These are phyloP conservation scores for Heliconius charithonia DNA, from an alignment of 2,888 invertebrate genomes.

Conservation along the genomic window DNA sequence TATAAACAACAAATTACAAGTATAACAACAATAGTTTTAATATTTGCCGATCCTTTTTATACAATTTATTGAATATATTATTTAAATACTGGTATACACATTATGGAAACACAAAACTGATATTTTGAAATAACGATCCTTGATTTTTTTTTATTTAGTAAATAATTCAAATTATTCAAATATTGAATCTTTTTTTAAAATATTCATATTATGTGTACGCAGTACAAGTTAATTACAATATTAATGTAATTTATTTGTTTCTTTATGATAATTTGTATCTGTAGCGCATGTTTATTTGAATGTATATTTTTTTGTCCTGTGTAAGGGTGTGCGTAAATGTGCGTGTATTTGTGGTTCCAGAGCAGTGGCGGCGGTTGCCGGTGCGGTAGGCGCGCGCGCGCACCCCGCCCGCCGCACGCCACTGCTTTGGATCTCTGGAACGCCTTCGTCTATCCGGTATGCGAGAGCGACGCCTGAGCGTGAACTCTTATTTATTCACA, in stretches of 20 bases:
- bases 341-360: constrained; percentile 83
- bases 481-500: constrained; percentile 48
- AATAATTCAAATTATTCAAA: constrained; percentile 2
- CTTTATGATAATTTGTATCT: constrained; percentile 24
- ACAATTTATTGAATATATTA: background rate
- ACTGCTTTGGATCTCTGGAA: constrained; percentile 87
- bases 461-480: constrained; percentile 77
- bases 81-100: constrained; percentile 18
- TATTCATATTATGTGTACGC: background rate
- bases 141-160: background rate
- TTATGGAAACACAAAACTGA: background rate
- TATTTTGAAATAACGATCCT: background rate
- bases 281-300: constrained; percentile 34
- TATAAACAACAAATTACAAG: background rate
- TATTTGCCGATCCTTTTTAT: background rate
- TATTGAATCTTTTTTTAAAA: background rate
- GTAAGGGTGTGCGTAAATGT: constrained; percentile 69
- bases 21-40: background rate
- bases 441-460: constrained; percentile 87
- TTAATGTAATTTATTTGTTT: constrained; percentile 28
- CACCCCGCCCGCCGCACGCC: constrained; percentile 88
- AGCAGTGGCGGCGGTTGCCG: constrained; percentile 85
- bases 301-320: constrained; percentile 50
- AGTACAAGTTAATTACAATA: constrained; percentile 13
- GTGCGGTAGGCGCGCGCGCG: constrained; percentile 84